Conservation (phyloP, 2,888 invertebrate species). For the Lepidochrysops patricia region DNA sequence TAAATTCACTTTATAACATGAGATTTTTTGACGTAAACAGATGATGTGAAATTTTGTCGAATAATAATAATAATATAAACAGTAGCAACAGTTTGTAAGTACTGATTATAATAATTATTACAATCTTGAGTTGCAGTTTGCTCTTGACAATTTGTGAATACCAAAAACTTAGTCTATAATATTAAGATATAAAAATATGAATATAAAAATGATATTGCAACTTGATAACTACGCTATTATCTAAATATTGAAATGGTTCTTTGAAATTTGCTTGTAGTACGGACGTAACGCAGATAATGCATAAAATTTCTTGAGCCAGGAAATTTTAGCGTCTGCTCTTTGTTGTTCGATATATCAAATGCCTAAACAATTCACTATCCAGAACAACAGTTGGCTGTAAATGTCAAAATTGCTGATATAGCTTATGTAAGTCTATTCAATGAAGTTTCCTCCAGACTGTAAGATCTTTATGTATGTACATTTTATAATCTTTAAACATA, state of each 20-base stretch:
- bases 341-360: not conserved
- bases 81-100: no score
- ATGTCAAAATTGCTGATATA: not conserved
- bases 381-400: not conserved
- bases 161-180: not conserved
- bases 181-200: not conserved
- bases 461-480: not conserved
- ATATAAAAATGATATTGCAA: not conserved
- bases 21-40: no score
- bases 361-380: not conserved
- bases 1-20: no score
- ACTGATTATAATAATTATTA: not conserved
- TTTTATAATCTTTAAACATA: no score
- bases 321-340: not conserved
- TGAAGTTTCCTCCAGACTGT: not conserved
- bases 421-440: not conserved
- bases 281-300: not conserved
- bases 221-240: not conserved
- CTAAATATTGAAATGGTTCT: not conserved
- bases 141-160: not conserved
- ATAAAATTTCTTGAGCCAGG: not conserved
- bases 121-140: not conserved
- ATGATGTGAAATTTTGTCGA: not conserved
- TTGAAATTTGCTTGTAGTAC: not conserved
- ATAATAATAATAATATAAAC: not conserved